Evolutionary conservation across 2,113 vertebrate species (phyloP), one percentile per base, ranked within the genome.

Genomic region (Anhinga anhinga): DNA sequence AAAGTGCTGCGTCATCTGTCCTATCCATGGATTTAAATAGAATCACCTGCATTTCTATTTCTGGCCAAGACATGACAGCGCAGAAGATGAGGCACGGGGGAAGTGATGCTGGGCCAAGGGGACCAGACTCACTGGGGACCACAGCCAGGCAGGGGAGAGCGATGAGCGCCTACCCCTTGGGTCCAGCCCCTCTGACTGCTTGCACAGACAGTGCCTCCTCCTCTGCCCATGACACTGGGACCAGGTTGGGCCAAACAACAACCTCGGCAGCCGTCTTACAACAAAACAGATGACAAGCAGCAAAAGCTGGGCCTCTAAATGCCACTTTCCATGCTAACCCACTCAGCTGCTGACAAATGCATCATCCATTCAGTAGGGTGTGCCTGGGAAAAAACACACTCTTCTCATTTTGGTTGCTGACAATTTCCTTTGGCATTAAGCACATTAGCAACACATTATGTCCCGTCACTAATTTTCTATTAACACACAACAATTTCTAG

Each of bases 1-100:
- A 44, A 85, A 96, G 21, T 84, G 83, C 66, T 89, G 81, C 44
- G 59, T 95, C 77, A 67, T 72, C 83, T 71, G 55, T 86, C 56
- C 86, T 89, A 4, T 17, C 52, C 5, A 0, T 44, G 66, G 52
- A 65, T 90, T 93, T 92, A 83, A 88, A 95, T 77, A 78, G 52
- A 95, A 66, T 66, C 80, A 49, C 59, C 58, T 58, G 53, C 80
- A 65, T 73, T 70, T 47, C 53, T 91, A 70, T 86, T 93, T 93
- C 78, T 81, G 67, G 58, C 76, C 86, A 81, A 70, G 63, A 47
- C 13, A 12, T 7, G 67, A 72, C 76, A 95, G 67, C 12, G 3
- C 53, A 3, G 15, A 70, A 67, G 53, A 81, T 7, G 40, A 92
- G 62, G 21, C 44, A 81, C 1, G 1, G 30, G 73, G 27, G 34